phyloP scores from a whole-genome alignment of 2,888 invertebrate species.

The Timandra comae region DNA sequence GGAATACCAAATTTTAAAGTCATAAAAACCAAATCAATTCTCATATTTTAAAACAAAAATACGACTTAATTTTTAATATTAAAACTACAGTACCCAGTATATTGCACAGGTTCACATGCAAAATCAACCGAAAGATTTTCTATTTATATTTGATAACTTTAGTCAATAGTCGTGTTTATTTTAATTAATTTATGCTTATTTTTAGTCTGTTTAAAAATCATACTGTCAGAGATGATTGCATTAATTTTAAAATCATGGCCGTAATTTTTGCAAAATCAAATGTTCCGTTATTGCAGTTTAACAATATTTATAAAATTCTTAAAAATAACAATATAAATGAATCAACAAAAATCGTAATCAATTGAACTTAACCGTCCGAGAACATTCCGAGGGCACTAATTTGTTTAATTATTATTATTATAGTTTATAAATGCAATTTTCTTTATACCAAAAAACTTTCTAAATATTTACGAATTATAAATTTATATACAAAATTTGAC shows the following conservation, averaged over 20 bases:
- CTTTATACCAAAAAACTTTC: slow-evolving; percentile 56
- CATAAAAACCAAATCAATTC: slow-evolving; percentile 41
- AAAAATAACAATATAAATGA: slow-evolving; percentile 74
- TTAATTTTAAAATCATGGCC: slow-evolving; percentile 29
- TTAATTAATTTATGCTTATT: background rate
- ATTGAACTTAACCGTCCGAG: slow-evolving; percentile 67
- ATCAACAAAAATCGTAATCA: slow-evolving; percentile 67
- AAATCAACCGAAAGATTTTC: slow-evolving; percentile 49
- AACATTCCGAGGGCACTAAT: slow-evolving; percentile 60
- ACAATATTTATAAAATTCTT: slow-evolving; percentile 70
- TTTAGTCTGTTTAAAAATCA: slow-evolving; percentile 11
- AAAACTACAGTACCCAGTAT: slow-evolving; percentile 59
- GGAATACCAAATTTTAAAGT: slow-evolving; percentile 30
- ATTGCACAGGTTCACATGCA: slow-evolving; percentile 70
- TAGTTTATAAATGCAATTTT: slow-evolving; percentile 69
- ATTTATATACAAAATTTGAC: slow-evolving; percentile 64
- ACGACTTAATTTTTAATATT: slow-evolving; percentile 39
- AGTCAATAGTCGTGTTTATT: slow-evolving; percentile 1
- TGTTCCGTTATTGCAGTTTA: slow-evolving; percentile 57
- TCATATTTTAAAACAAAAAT: slow-evolving; percentile 43
- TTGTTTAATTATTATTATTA: slow-evolving; percentile 34
- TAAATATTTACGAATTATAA: slow-evolving; percentile 63
- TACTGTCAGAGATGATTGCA: slow-evolving; percentile 25
- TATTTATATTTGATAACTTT: slow-evolving; percentile 13
- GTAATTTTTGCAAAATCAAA: slow-evolving; percentile 21